phyloP scores from a whole-genome alignment of 1,140 invertebrate genomes.

The Batillaria attramentaria region DNA sequence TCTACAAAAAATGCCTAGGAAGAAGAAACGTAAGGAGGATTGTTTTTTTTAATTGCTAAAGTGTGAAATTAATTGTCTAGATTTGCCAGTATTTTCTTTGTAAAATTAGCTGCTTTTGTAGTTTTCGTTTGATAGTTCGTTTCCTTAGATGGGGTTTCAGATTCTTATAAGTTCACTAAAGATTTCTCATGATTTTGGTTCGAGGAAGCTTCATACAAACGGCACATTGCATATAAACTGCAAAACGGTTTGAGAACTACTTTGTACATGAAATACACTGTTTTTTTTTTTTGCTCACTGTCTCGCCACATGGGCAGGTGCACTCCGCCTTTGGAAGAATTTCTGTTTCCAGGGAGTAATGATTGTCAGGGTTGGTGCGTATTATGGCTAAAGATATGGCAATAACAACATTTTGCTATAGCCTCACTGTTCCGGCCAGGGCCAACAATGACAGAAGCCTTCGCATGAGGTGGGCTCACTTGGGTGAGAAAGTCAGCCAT shows the following conservation, averaged over 20 bases:
- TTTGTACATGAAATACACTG: too few species aligned
- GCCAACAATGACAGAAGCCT: too few species aligned
- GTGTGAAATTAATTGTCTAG: too few species aligned
- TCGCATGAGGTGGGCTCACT: not conserved
- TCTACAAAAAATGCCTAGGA: constrained; percentile 34
- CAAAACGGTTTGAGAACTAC: too few species aligned
- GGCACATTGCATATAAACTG: not conserved
- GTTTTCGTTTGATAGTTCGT: not conserved
- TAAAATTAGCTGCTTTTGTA: not conserved
- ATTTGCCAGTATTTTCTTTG: too few species aligned
- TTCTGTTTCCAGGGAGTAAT: too few species aligned
- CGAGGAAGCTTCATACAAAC: not conserved
- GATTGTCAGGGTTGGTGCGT: not conserved
- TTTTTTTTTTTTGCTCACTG: too few species aligned
- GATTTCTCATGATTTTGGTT: not conserved
- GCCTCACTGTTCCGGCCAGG: not conserved
- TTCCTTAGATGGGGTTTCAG: not conserved
- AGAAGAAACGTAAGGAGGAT: constrained; percentile 33
- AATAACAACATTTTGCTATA: not conserved
- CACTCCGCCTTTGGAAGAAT: too few species aligned
- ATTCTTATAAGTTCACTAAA: not conserved
- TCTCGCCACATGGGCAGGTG: too few species aligned
- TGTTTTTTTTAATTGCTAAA: too few species aligned
- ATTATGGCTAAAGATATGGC: not conserved
- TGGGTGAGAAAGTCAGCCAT: not conserved